phyloP scores from a whole-genome alignment of 2,888 invertebrate genomes.

The Bombylius discolor region DNA sequence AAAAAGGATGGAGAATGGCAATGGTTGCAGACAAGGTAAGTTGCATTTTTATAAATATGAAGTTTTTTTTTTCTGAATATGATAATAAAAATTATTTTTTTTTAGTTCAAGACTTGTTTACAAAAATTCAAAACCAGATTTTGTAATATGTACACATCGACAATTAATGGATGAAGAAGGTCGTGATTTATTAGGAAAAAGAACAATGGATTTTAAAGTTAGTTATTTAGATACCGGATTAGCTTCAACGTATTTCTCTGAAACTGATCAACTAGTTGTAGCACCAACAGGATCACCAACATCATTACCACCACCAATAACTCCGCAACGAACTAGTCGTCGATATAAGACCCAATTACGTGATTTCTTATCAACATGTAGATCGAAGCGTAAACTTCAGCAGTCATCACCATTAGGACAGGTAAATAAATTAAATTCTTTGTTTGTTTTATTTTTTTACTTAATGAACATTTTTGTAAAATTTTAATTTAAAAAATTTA shows the following conservation, averaged over 20 bases:
- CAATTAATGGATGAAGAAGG: slow-evolving; percentile 99
- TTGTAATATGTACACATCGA: slow-evolving; percentile 96
- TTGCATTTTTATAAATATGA: neutral
- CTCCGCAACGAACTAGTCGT: slow-evolving; percentile 69
- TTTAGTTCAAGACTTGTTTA: slow-evolving; percentile 84
- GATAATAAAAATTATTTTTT: neutral
- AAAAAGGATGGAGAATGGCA: slow-evolving; percentile 91
- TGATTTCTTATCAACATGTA: slow-evolving; percentile 84
- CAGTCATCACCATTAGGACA: slow-evolving; percentile 34
- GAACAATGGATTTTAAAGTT: slow-evolving; percentile 97
- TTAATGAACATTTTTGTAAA: neutral
- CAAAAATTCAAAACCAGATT: slow-evolving; percentile 99
- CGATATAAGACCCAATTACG: slow-evolving; percentile 88
- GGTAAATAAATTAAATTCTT: slow-evolving; percentile 28
- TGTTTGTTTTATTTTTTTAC: neutral
- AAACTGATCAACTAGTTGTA: slow-evolving; percentile 62
- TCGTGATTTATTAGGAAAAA: slow-evolving; percentile 87
- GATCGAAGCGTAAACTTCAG: slow-evolving; percentile 59
- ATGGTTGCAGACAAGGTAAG: slow-evolving; percentile 81
- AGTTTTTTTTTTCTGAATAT: too few relatives aligned
- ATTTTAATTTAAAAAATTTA: neutral
- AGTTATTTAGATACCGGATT: slow-evolving; percentile 92
- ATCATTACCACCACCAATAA: slow-evolving; percentile 45
- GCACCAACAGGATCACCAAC: slow-evolving; percentile 43
- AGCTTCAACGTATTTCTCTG: slow-evolving; percentile 81